A percentile compares a stretch with the other conserved stretches of the same genome.
phyloP scores from a whole-genome alignment of 2,113 vertebrate species.

The Saccopteryx leptura region DNA sequence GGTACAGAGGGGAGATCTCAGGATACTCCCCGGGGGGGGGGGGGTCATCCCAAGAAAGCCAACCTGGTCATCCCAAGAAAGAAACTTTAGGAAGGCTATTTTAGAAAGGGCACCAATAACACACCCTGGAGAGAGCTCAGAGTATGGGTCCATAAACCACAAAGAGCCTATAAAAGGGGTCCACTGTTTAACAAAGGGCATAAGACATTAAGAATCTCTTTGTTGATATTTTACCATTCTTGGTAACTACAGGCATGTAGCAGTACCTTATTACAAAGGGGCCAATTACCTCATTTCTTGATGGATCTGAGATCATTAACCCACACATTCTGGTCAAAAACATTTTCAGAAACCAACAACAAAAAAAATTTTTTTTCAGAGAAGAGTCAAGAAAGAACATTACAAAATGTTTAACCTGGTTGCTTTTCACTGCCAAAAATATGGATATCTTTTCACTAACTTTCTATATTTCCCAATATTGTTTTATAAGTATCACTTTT shows the following conservation, averaged over 20 bases:
- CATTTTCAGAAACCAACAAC: slow-evolving; percentile 51
- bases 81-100: not conserved
- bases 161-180: not conserved
- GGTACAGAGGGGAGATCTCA: not conserved
- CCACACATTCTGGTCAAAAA: slow-evolving; percentile 72
- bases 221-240: not conserved
- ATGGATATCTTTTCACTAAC: slow-evolving; percentile 66
- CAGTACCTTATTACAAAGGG: not conserved
- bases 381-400: slow-evolving; percentile 49
- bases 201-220: not conserved
- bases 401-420: slow-evolving; percentile 54
- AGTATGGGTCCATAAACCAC: not conserved
- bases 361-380: not conserved
- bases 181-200: not conserved
- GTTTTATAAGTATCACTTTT: slow-evolving; percentile 79
- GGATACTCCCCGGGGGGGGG: not conserved
- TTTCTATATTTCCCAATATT: slow-evolving; percentile 77
- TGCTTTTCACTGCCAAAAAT: slow-evolving; percentile 74
- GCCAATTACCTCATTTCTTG: slow-evolving; percentile 49
- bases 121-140: too few relatives aligned
- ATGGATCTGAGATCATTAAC: slow-evolving; percentile 49
- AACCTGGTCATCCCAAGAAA: not conserved
- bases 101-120: not conserved
- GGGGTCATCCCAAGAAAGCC: not conserved
- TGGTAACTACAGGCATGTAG: not conserved